Percentiles rank a stretch among this genome's conserved stretches.
Evolutionary conservation across 2,888 invertebrate species (phyloP).

Genomic region (Dexiosoma caninum): DNA sequence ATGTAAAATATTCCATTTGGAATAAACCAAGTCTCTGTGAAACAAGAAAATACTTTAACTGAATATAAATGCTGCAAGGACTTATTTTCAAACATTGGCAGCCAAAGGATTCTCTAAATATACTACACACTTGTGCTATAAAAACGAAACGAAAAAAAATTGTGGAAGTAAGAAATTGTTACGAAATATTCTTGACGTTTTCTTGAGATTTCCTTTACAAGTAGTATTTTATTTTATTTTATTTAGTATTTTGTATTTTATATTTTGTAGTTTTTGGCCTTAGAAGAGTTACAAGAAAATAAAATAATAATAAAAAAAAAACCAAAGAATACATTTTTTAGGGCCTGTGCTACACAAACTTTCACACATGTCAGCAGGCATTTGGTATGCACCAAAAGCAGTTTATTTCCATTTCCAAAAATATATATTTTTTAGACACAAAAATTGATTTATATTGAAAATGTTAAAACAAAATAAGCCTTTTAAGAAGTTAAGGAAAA

Average conservation of each 20-base stretch:
- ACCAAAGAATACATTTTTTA: background rate
- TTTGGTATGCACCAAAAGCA: slow-evolving; percentile 58
- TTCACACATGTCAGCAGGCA: slow-evolving; percentile 59
- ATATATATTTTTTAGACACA: slow-evolving; percentile 41
- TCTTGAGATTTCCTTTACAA: slow-evolving; percentile 49
- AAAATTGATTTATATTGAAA: slow-evolving; percentile 66
- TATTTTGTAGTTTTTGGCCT: slow-evolving; percentile 43
- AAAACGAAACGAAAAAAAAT: background rate
- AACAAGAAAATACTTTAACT: slow-evolving; percentile 36
- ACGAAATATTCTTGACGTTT: slow-evolving; percentile 59
- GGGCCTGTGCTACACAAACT: slow-evolving; percentile 1
- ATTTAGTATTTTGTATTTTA: slow-evolving; percentile 26
- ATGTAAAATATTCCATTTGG: slow-evolving; percentile 53
- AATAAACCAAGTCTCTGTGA: slow-evolving; percentile 33
- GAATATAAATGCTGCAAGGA: slow-evolving; percentile 51
- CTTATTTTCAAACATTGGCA: slow-evolving; percentile 31
- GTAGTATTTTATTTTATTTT: slow-evolving; percentile 27
- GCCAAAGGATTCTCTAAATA: slow-evolving; percentile 39
- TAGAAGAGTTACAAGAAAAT: background rate
- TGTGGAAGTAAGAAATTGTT: slow-evolving; percentile 23
- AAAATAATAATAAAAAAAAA: too few species aligned
- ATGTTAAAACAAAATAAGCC: slow-evolving; percentile 56
- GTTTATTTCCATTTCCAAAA: slow-evolving; percentile 43
- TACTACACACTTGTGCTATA: slow-evolving; percentile 17
- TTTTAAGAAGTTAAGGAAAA: slow-evolving; percentile 41